Conservation (phyloP, 2,888 invertebrate genomes). For the Orgyia antiqua region DNA sequence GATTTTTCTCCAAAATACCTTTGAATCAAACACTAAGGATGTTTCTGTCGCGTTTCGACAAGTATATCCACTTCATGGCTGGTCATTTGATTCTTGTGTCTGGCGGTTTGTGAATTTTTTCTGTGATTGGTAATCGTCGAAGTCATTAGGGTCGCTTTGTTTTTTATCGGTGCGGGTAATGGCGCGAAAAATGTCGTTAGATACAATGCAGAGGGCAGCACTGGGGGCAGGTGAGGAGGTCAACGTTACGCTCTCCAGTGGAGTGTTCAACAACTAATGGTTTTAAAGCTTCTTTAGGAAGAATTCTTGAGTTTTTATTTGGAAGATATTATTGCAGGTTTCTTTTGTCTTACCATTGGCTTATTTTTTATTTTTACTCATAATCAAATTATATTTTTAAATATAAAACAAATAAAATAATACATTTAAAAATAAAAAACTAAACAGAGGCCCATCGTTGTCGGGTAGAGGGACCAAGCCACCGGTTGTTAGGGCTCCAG, state of each 20-base stretch:
- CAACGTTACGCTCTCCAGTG: conserved; percentile 9
- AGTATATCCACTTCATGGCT: conserved; percentile 8
- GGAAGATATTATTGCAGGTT: too few species aligned
- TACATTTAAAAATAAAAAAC: too few species aligned
- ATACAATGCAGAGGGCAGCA: conserved; percentile 12
- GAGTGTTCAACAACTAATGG: not conserved
- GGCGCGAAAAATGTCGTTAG: conserved; percentile 62
- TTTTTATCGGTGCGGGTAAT: conserved; percentile 57
- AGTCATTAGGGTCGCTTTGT: conserved; percentile 62
- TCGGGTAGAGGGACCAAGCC: too few species aligned
- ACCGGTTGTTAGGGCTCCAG: too few species aligned
- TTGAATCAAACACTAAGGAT: too few species aligned
- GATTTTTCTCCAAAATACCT: too few species aligned
- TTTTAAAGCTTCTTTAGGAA: not conserved
- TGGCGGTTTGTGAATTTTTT: conserved; percentile 35
- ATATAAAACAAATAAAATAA: too few species aligned
- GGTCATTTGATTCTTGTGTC: conserved; percentile 18
- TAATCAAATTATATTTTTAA: too few species aligned
- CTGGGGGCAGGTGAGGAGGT: conserved; percentile 33
- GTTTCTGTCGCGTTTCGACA: conserved; percentile 7
- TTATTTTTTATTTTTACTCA: too few species aligned
- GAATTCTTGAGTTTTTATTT: too few species aligned
- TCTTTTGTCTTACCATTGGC: too few species aligned
- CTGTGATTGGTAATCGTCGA: conserved; percentile 62
- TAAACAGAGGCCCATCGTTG: too few species aligned